Conservation (phyloP, 2,797 vertebrate species). For the Dicrostonyx torquatus region DNA sequence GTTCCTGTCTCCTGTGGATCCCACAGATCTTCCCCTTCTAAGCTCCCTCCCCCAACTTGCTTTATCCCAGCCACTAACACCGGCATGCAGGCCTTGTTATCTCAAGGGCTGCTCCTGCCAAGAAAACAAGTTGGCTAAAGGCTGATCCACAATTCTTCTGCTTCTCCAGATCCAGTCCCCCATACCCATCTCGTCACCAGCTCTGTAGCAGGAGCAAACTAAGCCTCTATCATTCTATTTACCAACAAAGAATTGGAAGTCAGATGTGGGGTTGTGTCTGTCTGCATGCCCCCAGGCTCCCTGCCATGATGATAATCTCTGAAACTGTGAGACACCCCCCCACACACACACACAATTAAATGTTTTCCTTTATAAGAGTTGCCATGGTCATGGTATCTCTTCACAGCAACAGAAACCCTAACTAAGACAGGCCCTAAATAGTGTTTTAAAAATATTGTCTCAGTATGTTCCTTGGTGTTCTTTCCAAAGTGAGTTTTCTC, state of each 20-base stretch:
- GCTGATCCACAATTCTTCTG: too few relatives aligned
- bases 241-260: not conserved
- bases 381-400: not conserved
- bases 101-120: not conserved
- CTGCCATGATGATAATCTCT: not conserved
- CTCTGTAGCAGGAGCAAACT: too few relatives aligned
- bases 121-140: too few relatives aligned
- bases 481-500: not conserved
- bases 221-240: not conserved
- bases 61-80: not conserved
- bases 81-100: not conserved
- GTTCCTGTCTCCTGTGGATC: not conserved
- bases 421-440: not conserved
- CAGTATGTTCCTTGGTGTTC: not conserved
- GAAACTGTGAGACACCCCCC: not conserved
- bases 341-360: not conserved
- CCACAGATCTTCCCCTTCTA: not conserved
- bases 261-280: not conserved
- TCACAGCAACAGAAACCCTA: not conserved
- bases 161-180: too few relatives aligned
- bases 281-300: not conserved
- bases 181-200: too few relatives aligned
- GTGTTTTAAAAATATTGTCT: not conserved
- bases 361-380: not conserved
- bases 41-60: not conserved